Evolutionary conservation across 2,113 vertebrate species (phyloP), one percentile per base, ranked within the genome.

Genomic region (Atrichornis clamosus): DNA sequence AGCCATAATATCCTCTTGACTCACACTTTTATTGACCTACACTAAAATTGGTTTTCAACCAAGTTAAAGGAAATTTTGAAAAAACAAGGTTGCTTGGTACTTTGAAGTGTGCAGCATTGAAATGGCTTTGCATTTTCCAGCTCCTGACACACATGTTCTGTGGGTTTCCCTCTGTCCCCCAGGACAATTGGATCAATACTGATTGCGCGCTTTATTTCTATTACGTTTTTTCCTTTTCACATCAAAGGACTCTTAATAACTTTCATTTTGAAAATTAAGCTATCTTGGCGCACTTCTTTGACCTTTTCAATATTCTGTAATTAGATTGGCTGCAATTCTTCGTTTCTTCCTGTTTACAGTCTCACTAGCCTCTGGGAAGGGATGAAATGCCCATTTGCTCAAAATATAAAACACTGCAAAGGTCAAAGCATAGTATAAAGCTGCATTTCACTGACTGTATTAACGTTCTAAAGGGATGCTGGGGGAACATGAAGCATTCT

Each of bases 301-400:
- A 97, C 97, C 98, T 98, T 98, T 98, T 97, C 97, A 97, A 93
- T 94, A 97, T 98, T 98, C 96, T 97, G 77, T 97, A 97, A 97
- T 97, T 97, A 98, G 96, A 96, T 97, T 98, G 97, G 96, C 97
- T 94, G 77, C 89, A 96, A 93, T 97, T 97, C 73, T 68, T 86
- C 4, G 20, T 96, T 97, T 93, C 75, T 92, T 97, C 92, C 96
- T 98, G 95, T 96, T 97, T 97, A 97, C 89, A 90, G 75, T 90
- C 96, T 96, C 63, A 59, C 67, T 85, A 95, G 95, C 94, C 95
- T 96, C 95, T 98, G 96, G 97, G 95, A 97, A 96, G 83, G 73
- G 73, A 33, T 63, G 94, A 85, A 95, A 95, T 97, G 86, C 58
- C 95, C 96, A 90, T 96, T 97, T 98, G 96, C 96, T 97, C 95